These are phyloP conservation scores for Isoperla grammatica DNA, from an alignment of 2,888 invertebrate species.

Conservation along the genomic window DNA sequence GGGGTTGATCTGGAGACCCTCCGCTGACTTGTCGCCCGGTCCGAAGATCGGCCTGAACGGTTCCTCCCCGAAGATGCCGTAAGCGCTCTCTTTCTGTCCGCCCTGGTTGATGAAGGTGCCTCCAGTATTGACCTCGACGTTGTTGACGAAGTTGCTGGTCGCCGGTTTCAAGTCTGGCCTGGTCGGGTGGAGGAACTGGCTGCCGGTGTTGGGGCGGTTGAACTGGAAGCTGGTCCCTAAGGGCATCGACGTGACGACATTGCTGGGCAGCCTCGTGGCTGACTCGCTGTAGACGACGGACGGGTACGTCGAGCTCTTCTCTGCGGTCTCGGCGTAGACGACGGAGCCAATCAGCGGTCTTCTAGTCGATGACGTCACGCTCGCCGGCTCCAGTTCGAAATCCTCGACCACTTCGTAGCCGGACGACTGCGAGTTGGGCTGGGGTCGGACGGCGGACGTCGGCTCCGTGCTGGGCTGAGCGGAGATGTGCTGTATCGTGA, in stretches of 20 bases:
- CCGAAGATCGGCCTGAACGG: constrained; percentile 36
- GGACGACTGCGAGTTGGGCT: too few relatives aligned
- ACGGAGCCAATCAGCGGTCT: background rate
- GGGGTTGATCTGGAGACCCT: background rate
- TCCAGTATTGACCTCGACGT: background rate
- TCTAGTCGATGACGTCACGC: background rate
- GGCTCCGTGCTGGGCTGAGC: constrained; percentile 24
- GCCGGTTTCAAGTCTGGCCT: constrained; percentile 1
- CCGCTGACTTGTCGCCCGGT: constrained; percentile 25
- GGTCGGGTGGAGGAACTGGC: background rate
- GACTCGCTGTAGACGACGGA: constrained; percentile 2
- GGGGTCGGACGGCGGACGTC: background rate
- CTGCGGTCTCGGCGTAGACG: constrained; percentile 6
- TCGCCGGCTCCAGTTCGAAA: constrained; percentile 13
- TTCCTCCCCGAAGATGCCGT: constrained; percentile 31
- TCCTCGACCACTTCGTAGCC: too few relatives aligned
- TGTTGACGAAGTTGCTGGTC: background rate
- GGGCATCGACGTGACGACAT: constrained; percentile 23
- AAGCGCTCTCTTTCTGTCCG: constrained; percentile 23
- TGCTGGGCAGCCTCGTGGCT: background rate
- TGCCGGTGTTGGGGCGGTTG: constrained; percentile 7
- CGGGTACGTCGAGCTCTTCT: background rate
- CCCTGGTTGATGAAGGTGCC: background rate
- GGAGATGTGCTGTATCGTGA: constrained; percentile 22
- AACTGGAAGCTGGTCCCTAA: constrained; percentile 20